Evolutionary conservation across 2,113 vertebrate species (phyloP).

Genomic region (Indicator maculatus): DNA sequence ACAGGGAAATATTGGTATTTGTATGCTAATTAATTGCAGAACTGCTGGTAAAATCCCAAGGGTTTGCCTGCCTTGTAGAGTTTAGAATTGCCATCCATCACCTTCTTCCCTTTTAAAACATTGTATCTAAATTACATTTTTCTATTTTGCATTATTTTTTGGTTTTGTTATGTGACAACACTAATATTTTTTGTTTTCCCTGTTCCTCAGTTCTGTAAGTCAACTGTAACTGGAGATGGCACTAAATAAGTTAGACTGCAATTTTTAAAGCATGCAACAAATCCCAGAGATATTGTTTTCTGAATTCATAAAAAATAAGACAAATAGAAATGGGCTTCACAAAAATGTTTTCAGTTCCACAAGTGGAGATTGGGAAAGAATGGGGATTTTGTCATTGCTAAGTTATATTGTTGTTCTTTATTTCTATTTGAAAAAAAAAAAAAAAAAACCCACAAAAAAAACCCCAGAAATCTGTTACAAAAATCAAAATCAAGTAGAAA

Average conservation of each 20-base stretch:
- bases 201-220: constrained; percentile 11
- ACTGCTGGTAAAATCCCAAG: constrained; percentile 24
- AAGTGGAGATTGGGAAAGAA: background rate
- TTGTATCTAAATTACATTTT: constrained; percentile 35
- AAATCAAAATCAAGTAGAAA: background rate
- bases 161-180: constrained; percentile 4
- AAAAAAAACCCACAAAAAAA: too few relatives aligned
- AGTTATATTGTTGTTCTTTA: background rate
- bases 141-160: constrained; percentile 42
- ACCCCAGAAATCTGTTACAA: too few relatives aligned
- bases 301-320: constrained; percentile 50
- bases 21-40: constrained; percentile 57
- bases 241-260: constrained; percentile 53
- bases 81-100: constrained; percentile 43
- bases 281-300: constrained; percentile 42
- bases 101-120: background rate
- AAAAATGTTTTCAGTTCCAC: background rate
- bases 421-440: background rate
- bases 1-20: constrained; percentile 33
- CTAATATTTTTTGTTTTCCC: constrained; percentile 47
- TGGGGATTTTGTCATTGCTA: background rate
- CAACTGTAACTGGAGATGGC: constrained; percentile 31
- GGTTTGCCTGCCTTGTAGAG: constrained; percentile 7
- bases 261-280: constrained; percentile 30
- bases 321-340: constrained; percentile 17